These are phyloP conservation scores for Pseudorectes ferrugineus DNA, from an alignment of 2,113 vertebrate species.

Conservation along the genomic window DNA sequence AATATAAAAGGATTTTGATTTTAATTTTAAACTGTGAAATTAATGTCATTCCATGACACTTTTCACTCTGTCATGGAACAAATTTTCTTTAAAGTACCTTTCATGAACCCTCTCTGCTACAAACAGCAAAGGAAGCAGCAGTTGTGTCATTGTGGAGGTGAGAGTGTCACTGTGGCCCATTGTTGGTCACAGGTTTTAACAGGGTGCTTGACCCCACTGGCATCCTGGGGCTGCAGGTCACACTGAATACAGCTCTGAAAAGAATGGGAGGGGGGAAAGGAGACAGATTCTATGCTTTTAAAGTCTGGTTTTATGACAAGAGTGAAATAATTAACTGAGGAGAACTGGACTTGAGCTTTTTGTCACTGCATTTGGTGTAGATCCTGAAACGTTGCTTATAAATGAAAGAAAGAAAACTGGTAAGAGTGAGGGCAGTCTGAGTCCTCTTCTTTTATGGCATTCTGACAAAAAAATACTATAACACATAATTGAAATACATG, in stretches of 20 bases:
- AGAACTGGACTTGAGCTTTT: background rate
- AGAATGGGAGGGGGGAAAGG: rapidly evolving
- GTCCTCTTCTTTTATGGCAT: background rate
- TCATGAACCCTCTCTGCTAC: background rate
- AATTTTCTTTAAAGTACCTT: background rate
- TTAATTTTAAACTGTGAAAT: background rate
- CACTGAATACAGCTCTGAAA: background rate
- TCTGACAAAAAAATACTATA: background rate
- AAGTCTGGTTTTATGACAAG: background rate
- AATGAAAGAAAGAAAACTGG: background rate
- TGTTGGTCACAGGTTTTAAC: background rate
- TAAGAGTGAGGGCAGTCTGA: background rate
- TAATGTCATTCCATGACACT: background rate
- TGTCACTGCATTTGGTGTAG: background rate
- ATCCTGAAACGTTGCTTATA: background rate
- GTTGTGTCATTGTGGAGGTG: background rate
- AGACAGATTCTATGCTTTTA: background rate
- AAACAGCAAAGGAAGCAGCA: background rate
- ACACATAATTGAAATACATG: rapidly evolving
- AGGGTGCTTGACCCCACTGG: background rate
- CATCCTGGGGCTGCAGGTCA: background rate
- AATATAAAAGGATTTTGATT: background rate
- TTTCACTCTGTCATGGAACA: background rate
- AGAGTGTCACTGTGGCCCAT: background rate
- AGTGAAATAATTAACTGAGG: background rate